A percentile compares a stretch with the other conserved stretches of the same genome.
Evolutionary conservation across 2,113 vertebrate species (phyloP).

Genomic region (Xiphophorus couchianus): DNA sequence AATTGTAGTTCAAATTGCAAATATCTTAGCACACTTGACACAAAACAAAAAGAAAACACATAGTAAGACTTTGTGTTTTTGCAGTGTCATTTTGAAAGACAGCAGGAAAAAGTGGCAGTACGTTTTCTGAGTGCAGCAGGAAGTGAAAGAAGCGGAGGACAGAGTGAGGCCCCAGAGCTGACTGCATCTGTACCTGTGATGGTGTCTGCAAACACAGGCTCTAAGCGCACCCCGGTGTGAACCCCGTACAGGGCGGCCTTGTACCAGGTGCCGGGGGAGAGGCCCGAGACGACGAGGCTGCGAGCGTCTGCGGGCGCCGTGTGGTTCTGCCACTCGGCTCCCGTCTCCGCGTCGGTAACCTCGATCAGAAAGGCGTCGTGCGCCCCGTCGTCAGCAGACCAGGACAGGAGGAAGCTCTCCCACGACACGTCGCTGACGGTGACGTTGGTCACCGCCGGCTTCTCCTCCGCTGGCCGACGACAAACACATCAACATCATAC

Average conservation of each 20-base stretch:
- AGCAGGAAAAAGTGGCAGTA: slow-evolving; percentile 9
- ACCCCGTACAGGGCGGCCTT: slow-evolving; percentile 83
- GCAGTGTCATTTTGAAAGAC: background rate
- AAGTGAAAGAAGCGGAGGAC: slow-evolving; percentile 40
- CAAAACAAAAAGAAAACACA: too few relatives aligned
- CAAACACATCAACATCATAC: slow-evolving; percentile 68
- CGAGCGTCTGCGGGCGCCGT: slow-evolving; percentile 79
- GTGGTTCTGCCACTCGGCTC: slow-evolving; percentile 75
- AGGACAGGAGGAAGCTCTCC: slow-evolving; percentile 91
- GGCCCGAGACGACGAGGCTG: slow-evolving; percentile 79
- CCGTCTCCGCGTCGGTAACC: slow-evolving; percentile 82
- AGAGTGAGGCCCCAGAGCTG: slow-evolving; percentile 18
- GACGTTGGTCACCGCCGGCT: slow-evolving; percentile 84
- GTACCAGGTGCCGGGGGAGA: slow-evolving; percentile 86
- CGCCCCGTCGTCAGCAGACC: slow-evolving; percentile 82
- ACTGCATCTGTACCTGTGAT: slow-evolving; percentile 81
- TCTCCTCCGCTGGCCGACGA: slow-evolving; percentile 86
- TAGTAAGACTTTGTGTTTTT: too few relatives aligned
- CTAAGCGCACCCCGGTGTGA: slow-evolving; percentile 79
- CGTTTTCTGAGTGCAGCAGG: slow-evolving; percentile 18
- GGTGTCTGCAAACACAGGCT: slow-evolving; percentile 83
- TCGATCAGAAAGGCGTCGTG: slow-evolving; percentile 89
- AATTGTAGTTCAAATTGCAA: too few relatives aligned
- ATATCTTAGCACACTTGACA: too few relatives aligned
- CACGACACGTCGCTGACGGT: slow-evolving; percentile 84